Conservation (phyloP, 1,140 invertebrate genomes). For the Drosophila burlai region DNA sequence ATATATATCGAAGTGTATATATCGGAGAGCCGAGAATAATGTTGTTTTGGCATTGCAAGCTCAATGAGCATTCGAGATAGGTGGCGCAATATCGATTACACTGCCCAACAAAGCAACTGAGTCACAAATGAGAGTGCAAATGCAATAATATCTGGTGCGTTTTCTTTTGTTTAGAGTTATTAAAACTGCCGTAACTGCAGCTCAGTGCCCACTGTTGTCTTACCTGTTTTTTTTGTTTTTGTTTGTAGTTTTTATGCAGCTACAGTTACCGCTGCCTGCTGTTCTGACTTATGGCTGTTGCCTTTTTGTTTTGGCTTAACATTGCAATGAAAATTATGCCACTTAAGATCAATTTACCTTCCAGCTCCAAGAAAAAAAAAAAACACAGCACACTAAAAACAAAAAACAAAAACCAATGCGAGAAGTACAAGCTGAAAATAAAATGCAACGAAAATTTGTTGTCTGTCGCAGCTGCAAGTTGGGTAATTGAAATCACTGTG, state of each 20-base stretch:
- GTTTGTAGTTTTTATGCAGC: background rate
- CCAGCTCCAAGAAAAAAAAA: background rate
- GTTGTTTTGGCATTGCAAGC: slow-evolving; percentile 42
- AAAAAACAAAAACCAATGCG: slow-evolving; percentile 3
- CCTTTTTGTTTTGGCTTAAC: slow-evolving; percentile 5
- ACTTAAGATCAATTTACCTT: slow-evolving; percentile 46
- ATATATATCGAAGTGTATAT: background rate
- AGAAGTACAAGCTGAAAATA: slow-evolving; percentile 11
- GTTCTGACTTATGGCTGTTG: background rate
- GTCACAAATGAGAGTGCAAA: slow-evolving; percentile 1
- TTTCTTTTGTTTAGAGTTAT: background rate
- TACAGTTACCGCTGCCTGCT: slow-evolving; percentile 1
- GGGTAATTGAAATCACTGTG: slow-evolving; percentile 50
- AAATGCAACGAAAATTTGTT: slow-evolving; percentile 29
- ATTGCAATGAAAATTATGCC: slow-evolving; percentile 36
- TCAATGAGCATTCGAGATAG: slow-evolving; percentile 19
- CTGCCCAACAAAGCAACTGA: slow-evolving; percentile 7
- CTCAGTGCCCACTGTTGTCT: background rate
- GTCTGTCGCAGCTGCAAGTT: slow-evolving; percentile 49
- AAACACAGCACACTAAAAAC: background rate
- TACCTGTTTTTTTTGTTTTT: background rate
- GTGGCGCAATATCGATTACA: slow-evolving; percentile 33
- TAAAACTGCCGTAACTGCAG: background rate
- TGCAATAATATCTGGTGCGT: background rate
- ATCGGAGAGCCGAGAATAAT: slow-evolving; percentile 8